These are phyloP conservation scores for Margaritifera margaritifera DNA, from an alignment of 2,888 invertebrate genomes.

Conservation along the genomic window DNA sequence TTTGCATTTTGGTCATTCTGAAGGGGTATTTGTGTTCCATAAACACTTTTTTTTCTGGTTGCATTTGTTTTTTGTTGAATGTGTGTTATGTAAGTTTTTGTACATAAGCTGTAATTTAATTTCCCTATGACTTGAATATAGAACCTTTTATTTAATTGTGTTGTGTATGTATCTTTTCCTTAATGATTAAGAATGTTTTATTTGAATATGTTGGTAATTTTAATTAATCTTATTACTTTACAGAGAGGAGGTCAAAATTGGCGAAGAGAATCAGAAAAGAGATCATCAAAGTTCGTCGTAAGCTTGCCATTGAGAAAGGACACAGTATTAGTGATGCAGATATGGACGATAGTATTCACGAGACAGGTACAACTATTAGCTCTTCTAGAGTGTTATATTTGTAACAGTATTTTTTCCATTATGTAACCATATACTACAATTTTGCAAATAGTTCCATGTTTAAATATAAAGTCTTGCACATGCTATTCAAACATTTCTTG, in stretches of 20 bases:
- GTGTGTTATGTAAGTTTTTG: no score
- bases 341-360: conserved; percentile 40
- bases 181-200: not conserved
- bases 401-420: no score
- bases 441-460: no score
- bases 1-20: no score
- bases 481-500: no score
- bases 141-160: not conserved
- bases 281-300: conserved; percentile 75
- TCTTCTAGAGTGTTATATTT: no score
- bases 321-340: conserved; percentile 49
- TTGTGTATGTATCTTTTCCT: not conserved
- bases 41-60: no score
- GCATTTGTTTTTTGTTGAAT: no score
- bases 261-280: conserved; percentile 74
- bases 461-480: no score
- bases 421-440: no score
- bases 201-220: not conserved
- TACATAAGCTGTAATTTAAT: not conserved
- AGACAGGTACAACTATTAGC: conserved; percentile 40
- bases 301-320: conserved; percentile 67
- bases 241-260: conserved; percentile 59
- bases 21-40: no score
- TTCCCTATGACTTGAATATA: not conserved
- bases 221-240: conserved; percentile 1